Percentiles rank a stretch among this genome's conserved stretches.
Evolutionary conservation across 2,797 vertebrate species (phyloP).

Genomic region (Saxicola maurus): DNA sequence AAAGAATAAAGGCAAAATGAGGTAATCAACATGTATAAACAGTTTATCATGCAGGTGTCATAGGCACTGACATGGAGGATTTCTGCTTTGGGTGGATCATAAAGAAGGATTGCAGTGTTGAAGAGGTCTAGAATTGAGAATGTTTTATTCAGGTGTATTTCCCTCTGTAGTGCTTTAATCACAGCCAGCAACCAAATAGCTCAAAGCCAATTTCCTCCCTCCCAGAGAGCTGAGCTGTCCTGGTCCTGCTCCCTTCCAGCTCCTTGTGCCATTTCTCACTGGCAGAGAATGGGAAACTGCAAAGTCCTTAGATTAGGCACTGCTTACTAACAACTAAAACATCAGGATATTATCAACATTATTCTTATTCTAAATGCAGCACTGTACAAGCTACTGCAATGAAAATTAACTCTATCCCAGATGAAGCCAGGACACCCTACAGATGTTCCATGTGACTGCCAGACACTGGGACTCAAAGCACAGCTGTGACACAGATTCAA

Average conservation of each 20-base stretch:
- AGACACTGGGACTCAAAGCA: neutral
- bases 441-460: neutral
- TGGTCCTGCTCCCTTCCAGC: neutral
- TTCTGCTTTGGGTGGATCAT: neutral
- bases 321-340: neutral
- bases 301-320: neutral
- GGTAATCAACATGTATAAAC: neutral
- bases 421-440: neutral
- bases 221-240: neutral
- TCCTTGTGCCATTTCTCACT: neutral
- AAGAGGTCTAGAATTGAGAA: neutral
- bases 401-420: neutral
- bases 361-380: neutral
- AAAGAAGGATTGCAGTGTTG: neutral
- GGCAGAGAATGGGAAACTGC: neutral
- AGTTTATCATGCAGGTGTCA: neutral
- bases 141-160: neutral
- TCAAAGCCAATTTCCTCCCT: rapidly evolving
- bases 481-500: neutral
- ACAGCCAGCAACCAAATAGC: neutral
- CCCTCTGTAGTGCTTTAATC: neutral
- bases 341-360: neutral
- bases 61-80: rapidly evolving
- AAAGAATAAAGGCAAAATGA: conserved; percentile 7
- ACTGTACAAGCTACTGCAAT: neutral